Percentiles rank a stretch among this genome's conserved stretches.
These are phyloP conservation scores for Diadumene lineata DNA, from an alignment of 92 coral and sea anemone species.

Conservation along the genomic window DNA sequence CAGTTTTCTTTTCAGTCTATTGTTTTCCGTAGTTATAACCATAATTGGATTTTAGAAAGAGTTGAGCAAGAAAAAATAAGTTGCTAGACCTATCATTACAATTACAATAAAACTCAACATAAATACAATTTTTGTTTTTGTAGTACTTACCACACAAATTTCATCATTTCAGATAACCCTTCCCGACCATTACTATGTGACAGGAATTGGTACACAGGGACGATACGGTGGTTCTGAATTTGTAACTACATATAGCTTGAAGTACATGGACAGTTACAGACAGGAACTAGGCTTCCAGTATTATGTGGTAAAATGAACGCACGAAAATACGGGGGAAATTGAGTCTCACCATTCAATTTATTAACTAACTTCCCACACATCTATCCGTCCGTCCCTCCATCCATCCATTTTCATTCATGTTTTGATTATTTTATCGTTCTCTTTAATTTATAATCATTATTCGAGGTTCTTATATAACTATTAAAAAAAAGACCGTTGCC, in stretches of 20 bases:
- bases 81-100: too few species aligned
- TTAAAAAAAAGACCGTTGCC: too few species aligned
- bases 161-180: conserved; percentile 32
- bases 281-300: conserved; percentile 15
- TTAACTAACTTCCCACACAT: not conserved
- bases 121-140: too few species aligned
- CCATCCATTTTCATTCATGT: not conserved
- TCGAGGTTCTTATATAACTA: too few species aligned
- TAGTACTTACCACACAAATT: too few species aligned
- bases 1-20: too few species aligned
- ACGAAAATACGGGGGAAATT: not conserved
- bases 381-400: not conserved
- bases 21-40: too few species aligned
- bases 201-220: conserved; percentile 66
- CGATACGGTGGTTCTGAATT: conserved; percentile 44
- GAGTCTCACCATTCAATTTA: too few species aligned
- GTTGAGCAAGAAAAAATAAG: too few species aligned
- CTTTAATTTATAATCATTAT: not conserved
- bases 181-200: conserved; percentile 33
- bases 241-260: conserved; percentile 37
- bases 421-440: not conserved
- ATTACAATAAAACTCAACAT: too few species aligned
- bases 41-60: too few species aligned
- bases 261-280: conserved; percentile 49
- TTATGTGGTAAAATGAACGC: conserved; percentile 21